Evolutionary conservation across 2,888 invertebrate genomes (phyloP).

Genomic region (Trissoscelio sp.): DNA sequence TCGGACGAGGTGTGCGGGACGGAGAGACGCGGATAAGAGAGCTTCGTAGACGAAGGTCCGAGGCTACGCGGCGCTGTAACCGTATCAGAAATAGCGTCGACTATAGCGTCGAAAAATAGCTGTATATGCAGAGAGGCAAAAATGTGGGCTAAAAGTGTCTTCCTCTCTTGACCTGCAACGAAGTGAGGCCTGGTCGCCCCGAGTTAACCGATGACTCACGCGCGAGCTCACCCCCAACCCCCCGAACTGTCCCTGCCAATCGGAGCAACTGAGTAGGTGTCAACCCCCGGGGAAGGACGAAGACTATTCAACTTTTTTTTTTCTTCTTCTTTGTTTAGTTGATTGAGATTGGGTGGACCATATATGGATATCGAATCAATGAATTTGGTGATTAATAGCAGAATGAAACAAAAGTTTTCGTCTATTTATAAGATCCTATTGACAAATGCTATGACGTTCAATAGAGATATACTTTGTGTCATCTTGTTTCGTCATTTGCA

Average conservation of each 20-base stretch:
- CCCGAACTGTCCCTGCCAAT: slow-evolving; percentile 42
- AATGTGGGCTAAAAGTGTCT: slow-evolving; percentile 81
- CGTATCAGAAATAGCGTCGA: slow-evolving; percentile 69
- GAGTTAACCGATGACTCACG: slow-evolving; percentile 79
- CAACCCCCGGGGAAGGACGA: not conserved
- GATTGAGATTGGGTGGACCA: too few species aligned
- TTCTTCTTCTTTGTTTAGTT: not conserved
- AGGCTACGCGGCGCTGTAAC: slow-evolving; percentile 58
- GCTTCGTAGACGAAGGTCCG: slow-evolving; percentile 67
- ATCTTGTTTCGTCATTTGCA: too few species aligned
- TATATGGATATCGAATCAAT: too few species aligned
- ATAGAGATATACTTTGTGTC: too few species aligned
- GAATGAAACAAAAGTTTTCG: too few species aligned
- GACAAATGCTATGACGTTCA: too few species aligned
- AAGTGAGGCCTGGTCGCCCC: slow-evolving; percentile 77
- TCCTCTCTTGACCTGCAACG: slow-evolving; percentile 80
- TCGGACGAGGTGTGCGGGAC: slow-evolving; percentile 17
- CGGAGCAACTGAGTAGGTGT: slow-evolving; percentile 2
- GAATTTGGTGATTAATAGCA: too few species aligned
- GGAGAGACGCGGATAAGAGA: slow-evolving; percentile 61
- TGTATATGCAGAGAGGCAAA: slow-evolving; percentile 72
- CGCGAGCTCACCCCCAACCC: slow-evolving; percentile 44
- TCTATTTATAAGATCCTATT: too few species aligned
- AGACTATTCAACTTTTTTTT: slow-evolving; percentile 13
- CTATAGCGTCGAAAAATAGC: slow-evolving; percentile 62